A percentile compares a stretch with the other conserved stretches of the same genome.
Evolutionary conservation across 2,797 vertebrate genomes (phyloP).

Genomic region (Eulemur albifrons): DNA sequence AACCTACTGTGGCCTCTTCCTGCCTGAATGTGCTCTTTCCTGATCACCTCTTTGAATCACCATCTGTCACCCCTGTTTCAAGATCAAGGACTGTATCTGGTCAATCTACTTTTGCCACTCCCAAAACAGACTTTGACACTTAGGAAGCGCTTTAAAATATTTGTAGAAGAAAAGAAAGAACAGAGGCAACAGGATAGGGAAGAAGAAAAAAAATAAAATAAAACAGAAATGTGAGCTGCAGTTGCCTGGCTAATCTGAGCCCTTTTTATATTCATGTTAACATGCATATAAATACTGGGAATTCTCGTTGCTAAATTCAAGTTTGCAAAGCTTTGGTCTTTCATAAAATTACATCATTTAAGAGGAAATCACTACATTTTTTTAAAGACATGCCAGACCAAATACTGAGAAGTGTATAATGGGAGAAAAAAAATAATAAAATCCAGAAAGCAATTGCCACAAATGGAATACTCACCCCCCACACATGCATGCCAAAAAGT

Average conservation of each 20-base stretch:
- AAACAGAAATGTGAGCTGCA: neutral
- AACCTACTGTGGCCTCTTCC: fast-evolving
- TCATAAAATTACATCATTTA: constrained; percentile 48
- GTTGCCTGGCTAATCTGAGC: neutral
- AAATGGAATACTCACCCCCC: neutral
- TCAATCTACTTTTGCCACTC: neutral
- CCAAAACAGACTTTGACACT: neutral
- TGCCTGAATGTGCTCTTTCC: fast-evolving
- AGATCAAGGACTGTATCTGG: neutral
- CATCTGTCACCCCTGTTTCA: neutral
- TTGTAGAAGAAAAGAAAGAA: neutral
- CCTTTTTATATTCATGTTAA: constrained; percentile 62
- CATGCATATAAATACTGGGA: constrained; percentile 55
- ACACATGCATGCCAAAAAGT: neutral
- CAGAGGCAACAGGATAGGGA: neutral
- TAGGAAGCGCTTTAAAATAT: neutral
- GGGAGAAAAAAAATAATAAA: constrained; percentile 60
- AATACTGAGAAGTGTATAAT: constrained; percentile 56
- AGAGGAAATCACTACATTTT: constrained; percentile 64
- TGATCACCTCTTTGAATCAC: too few species aligned
- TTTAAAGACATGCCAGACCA: constrained; percentile 49
- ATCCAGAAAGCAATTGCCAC: constrained; percentile 27
- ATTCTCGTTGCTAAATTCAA: constrained; percentile 58
- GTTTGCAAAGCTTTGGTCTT: constrained; percentile 58
- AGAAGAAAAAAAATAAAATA: neutral